Percentiles rank a stretch among this genome's conserved stretches.
These are phyloP conservation scores for Sternotherus odoratus DNA, from an alignment of 2,797 vertebrate genomes.

Conservation along the genomic window DNA sequence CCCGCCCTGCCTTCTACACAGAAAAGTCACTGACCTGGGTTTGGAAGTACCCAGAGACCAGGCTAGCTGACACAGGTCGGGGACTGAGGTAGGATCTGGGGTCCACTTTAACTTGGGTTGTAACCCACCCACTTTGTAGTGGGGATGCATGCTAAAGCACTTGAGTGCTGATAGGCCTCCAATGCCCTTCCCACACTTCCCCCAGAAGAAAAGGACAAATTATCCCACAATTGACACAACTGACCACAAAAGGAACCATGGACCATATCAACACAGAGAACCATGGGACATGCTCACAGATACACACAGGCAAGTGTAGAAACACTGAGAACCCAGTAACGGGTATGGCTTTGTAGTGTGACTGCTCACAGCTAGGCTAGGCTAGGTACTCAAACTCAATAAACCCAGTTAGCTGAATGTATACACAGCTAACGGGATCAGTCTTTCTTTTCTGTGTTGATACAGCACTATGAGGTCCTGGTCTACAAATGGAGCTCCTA, in stretches of 20 bases:
- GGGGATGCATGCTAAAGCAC: background rate
- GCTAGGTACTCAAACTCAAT: background rate
- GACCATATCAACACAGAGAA: background rate
- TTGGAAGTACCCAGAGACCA: background rate
- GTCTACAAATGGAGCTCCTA: background rate
- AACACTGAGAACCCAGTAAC: background rate
- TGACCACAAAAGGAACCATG: background rate
- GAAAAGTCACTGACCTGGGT: background rate
- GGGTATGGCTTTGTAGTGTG: background rate
- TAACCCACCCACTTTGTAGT: background rate
- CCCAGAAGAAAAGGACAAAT: background rate
- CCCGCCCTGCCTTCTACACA: background rate
- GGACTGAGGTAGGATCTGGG: background rate
- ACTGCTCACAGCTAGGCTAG: background rate
- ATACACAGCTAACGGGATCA: background rate
- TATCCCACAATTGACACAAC: background rate
- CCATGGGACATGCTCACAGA: background rate
- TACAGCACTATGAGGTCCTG: background rate
- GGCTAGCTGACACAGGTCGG: background rate
- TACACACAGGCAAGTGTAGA: background rate
- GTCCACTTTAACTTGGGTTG: background rate
- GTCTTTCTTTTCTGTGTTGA: background rate
- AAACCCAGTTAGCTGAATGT: background rate
- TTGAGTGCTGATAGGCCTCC: background rate
- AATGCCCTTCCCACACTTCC: background rate